A percentile compares a stretch with the other conserved stretches of the same genome.
These are phyloP conservation scores for Cydia amplana DNA, from an alignment of 1,140 invertebrate species.

Conservation along the genomic window DNA sequence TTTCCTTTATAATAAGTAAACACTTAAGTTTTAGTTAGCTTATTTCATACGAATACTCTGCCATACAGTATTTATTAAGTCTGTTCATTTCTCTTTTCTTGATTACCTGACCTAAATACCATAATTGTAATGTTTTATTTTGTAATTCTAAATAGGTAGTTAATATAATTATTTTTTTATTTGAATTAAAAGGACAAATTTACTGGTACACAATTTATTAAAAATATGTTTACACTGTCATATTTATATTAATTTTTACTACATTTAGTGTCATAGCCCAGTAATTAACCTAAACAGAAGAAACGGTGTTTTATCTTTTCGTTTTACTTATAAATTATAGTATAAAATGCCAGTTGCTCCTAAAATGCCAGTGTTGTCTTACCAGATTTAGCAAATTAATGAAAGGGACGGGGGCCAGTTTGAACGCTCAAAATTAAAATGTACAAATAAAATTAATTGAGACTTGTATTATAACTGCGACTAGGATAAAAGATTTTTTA, in stretches of 20 bases:
- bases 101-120: constrained; percentile 66
- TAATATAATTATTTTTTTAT: constrained; percentile 35
- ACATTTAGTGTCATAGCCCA: not conserved
- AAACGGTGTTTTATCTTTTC: not conserved
- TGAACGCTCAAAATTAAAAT: constrained; percentile 71
- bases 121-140: constrained; percentile 48
- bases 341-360: constrained; percentile 46
- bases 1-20: constrained; percentile 62
- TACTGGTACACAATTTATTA: not conserved
- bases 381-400: constrained; percentile 57
- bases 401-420: constrained; percentile 75
- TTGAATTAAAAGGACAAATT: constrained; percentile 31
- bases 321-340: not conserved
- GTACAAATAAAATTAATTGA: constrained; percentile 66
- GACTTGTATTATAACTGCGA: constrained; percentile 54
- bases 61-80: constrained; percentile 77
- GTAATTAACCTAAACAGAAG: not conserved
- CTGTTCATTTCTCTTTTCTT: constrained; percentile 65
- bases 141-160: constrained; percentile 56
- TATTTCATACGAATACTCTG: constrained; percentile 60
- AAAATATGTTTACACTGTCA: not conserved
- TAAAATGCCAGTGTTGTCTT: constrained; percentile 56
- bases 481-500: constrained; percentile 56
- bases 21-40: constrained; percentile 47
- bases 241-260: not conserved